These are phyloP conservation scores for Drosophila busckii DNA, from an alignment of 1,140 invertebrate species.

Conservation along the genomic window DNA sequence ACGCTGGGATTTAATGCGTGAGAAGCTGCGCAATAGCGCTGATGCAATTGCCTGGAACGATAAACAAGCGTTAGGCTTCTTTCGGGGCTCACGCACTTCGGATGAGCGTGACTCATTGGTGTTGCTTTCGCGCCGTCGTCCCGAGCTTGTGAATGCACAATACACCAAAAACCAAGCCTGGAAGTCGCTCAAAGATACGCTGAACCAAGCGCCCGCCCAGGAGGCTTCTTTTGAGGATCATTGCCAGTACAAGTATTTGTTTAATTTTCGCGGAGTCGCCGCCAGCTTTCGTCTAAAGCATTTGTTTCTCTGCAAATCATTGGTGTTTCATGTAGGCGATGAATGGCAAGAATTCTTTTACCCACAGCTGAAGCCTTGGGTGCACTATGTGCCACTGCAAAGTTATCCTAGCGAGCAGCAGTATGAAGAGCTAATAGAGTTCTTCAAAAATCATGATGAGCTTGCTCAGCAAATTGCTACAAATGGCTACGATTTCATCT, in stretches of 20 bases:
- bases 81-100: conserved; percentile 95
- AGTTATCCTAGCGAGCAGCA: conserved; percentile 84
- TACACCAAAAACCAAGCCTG: conserved; percentile 99
- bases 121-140: conserved; percentile 87
- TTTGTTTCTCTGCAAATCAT: conserved; percentile 94
- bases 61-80: conserved; percentile 90
- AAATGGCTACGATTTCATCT: conserved; percentile 89
- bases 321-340: conserved; percentile 97
- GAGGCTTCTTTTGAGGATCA: conserved; percentile 95
- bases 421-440: conserved; percentile 86
- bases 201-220: conserved; percentile 87
- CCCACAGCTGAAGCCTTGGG: conserved; percentile 93
- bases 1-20: conserved; percentile 92
- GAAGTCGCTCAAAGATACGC: conserved; percentile 95
- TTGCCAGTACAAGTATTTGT: conserved; percentile 96
- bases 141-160: conserved; percentile 92
- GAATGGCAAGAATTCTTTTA: conserved; percentile 99
- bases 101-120: conserved; percentile 94
- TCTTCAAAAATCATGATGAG: conserved; percentile 88
- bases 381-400: conserved; percentile 96
- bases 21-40: conserved; percentile 84
- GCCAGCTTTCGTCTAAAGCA: conserved; percentile 98
- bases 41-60: conserved; percentile 87
- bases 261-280: conserved; percentile 97
- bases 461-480: conserved; percentile 90